Conservation (phyloP, 2,888 invertebrate species). For the Amblyteles armatorius region DNA sequence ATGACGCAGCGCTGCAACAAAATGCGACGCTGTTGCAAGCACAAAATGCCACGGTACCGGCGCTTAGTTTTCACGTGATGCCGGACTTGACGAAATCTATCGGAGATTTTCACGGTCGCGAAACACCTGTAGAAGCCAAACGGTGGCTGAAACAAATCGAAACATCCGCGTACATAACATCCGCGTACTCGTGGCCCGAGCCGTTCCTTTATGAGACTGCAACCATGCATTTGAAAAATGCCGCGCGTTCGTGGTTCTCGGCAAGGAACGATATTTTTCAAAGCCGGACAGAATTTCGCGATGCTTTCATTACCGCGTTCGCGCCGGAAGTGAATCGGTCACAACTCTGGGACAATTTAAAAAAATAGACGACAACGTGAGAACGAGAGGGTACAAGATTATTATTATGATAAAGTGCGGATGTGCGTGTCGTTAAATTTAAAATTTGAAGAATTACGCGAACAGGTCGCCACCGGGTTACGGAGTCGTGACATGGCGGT, state of each 20-base stretch:
- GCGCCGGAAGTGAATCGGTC: conserved; percentile 26
- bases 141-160: conserved; percentile 60
- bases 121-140: conserved; percentile 42
- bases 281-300: conserved; percentile 32
- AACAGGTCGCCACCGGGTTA: conserved; percentile 49
- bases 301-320: conserved; percentile 44
- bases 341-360: conserved; percentile 51
- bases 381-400: conserved; percentile 40
- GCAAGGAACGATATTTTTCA: conserved; percentile 38
- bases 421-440: conserved; percentile 53
- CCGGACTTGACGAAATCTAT: conserved; percentile 62
- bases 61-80: conserved; percentile 53
- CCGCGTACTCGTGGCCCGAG: conserved; percentile 62
- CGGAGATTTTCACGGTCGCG: conserved; percentile 43
- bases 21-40: conserved; percentile 5
- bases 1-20: neutral
- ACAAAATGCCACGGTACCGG: neutral
- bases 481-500: conserved; percentile 43
- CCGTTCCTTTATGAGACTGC: conserved; percentile 49
- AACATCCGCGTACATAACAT: conserved; percentile 43
- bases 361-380: conserved; percentile 45
- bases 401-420: conserved; percentile 61
- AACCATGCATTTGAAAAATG: conserved; percentile 41
- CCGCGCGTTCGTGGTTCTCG: conserved; percentile 48
- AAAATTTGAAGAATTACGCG: conserved; percentile 46